Evolutionary conservation across 2,888 invertebrate species (phyloP).

Genomic region (Orthosia cruda): DNA sequence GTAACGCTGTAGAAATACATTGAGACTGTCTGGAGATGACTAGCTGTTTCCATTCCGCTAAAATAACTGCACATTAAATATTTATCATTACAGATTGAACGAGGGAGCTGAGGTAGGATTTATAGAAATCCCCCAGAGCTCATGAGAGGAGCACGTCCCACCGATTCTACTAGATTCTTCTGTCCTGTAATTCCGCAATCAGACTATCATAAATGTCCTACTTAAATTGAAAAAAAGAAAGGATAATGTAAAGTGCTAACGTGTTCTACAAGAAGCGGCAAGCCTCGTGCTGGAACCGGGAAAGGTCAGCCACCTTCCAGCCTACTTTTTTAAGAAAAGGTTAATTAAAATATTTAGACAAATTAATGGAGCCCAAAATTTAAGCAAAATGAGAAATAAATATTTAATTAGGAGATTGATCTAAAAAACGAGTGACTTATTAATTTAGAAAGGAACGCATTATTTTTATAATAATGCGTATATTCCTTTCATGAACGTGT

Average conservation of each 20-base stretch:
- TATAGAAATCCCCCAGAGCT: constrained; percentile 64
- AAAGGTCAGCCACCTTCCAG: constrained; percentile 51
- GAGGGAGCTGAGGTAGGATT: constrained; percentile 62
- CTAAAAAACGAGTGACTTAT: constrained; percentile 18
- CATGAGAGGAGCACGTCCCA: constrained; percentile 67
- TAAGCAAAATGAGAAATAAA: constrained; percentile 31
- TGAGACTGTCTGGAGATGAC: constrained; percentile 45
- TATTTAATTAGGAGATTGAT: constrained; percentile 32
- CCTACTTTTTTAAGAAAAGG: constrained; percentile 43
- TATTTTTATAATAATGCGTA: constrained; percentile 12
- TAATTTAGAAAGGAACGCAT: constrained; percentile 22
- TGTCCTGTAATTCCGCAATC: constrained; percentile 64
- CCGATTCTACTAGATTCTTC: constrained; percentile 64
- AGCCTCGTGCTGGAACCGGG: constrained; percentile 22
- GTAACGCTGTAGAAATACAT: constrained; percentile 37
- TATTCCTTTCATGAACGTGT: constrained; percentile 31
- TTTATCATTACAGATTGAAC: constrained; percentile 73
- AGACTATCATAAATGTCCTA: constrained; percentile 68
- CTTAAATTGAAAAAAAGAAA: constrained; percentile 69
- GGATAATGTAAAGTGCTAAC: constrained; percentile 57
- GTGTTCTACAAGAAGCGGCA: constrained; percentile 44
- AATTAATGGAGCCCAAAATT: constrained; percentile 38
- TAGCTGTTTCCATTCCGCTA: constrained; percentile 45
- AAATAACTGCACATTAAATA: constrained; percentile 69
- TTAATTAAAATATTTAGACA: constrained; percentile 44